These are phyloP conservation scores for Leptoteleia sp. DNA, from an alignment of 1,140 invertebrate species.

Conservation along the genomic window DNA sequence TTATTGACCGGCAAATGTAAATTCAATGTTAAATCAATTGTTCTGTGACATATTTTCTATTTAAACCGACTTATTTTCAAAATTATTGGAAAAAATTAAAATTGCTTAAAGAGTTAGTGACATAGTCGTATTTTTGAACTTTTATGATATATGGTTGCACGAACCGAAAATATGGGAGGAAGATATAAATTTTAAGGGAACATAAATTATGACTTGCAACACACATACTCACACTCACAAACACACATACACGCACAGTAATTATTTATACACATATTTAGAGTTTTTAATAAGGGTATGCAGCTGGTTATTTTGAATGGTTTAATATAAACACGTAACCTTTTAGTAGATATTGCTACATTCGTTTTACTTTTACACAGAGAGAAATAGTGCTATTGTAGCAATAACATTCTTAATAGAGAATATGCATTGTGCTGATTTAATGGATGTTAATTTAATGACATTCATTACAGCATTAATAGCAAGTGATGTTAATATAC, in stretches of 20 bases:
- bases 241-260: too few relatives aligned
- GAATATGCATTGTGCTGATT: too few relatives aligned
- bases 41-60: too few relatives aligned
- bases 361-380: constrained; percentile 21
- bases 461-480: too few relatives aligned
- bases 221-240: too few relatives aligned
- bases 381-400: too few relatives aligned
- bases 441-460: too few relatives aligned
- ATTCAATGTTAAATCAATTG: too few relatives aligned
- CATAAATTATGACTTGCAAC: constrained; percentile 35
- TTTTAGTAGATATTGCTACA: constrained; percentile 16
- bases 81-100: constrained; percentile 12
- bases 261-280: constrained; percentile 46
- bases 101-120: constrained; percentile 11
- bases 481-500: too few relatives aligned
- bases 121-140: constrained; percentile 34
- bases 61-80: neutral
- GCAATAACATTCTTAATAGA: too few relatives aligned
- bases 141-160: constrained; percentile 12
- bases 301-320: constrained; percentile 20
- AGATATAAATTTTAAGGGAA: constrained; percentile 45
- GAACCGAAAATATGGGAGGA: constrained; percentile 43
- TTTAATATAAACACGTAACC: constrained; percentile 40
- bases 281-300: constrained; percentile 25
- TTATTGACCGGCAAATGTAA: too few relatives aligned